phyloP scores from a whole-genome alignment of 2,888 invertebrate genomes.

The Lomographa bimaculata region DNA sequence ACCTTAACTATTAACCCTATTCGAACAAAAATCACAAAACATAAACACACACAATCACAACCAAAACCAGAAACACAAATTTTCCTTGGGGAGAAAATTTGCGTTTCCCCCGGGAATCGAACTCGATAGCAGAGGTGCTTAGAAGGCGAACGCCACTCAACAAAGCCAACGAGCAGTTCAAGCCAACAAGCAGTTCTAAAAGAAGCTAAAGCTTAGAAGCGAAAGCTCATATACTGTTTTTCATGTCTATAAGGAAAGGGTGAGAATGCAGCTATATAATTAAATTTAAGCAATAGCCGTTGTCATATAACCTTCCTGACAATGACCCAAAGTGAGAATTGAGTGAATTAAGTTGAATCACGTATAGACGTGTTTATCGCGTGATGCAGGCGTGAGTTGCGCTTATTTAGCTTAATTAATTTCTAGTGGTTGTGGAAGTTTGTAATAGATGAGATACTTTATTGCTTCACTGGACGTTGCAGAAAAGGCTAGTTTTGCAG shows the following conservation, averaged over 20 bases:
- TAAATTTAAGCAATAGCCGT: conserved; percentile 79
- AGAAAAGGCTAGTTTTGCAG: conserved; percentile 4
- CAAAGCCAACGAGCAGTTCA: no score
- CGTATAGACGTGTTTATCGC: conserved; percentile 62
- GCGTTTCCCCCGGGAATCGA: no score
- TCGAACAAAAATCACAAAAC: no score
- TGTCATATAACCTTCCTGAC: conserved; percentile 60
- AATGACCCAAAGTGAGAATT: conserved; percentile 70
- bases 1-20: no score
- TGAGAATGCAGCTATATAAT: conserved; percentile 55
- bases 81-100: no score
- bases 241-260: conserved; percentile 20
- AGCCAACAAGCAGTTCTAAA: no score
- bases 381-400: conserved; percentile 55
- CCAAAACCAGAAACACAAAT: no score
- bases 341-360: conserved; percentile 74
- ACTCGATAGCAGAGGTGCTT: no score
- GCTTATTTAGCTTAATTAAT: conserved; percentile 30
- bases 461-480: no score
- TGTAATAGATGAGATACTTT: conserved; percentile 20
- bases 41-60: no score
- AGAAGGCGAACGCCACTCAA: no score
- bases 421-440: not conserved
- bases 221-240: conserved; percentile 11
- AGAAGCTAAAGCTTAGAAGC: no score